phyloP scores from a whole-genome alignment of 2,797 vertebrate genomes.

The Thripadectes ignobilis region DNA sequence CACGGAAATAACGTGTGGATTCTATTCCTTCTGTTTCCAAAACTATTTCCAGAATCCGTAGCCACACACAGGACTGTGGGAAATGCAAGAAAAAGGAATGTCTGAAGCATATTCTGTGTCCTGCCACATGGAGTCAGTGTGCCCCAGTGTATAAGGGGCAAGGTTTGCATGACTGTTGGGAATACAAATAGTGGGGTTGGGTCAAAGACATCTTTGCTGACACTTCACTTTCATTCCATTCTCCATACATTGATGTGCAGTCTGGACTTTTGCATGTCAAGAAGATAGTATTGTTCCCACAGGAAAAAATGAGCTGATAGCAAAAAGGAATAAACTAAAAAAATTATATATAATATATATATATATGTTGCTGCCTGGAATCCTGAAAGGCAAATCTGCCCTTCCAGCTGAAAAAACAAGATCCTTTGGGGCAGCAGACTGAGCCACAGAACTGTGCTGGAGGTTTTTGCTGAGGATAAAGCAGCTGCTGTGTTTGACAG shows the following conservation, averaged over 20 bases:
- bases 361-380: background rate
- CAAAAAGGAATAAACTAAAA: background rate
- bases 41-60: background rate
- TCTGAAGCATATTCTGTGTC: background rate
- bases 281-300: background rate
- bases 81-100: background rate
- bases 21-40: background rate
- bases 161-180: background rate
- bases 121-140: slow-evolving; percentile 58
- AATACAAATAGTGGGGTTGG: background rate
- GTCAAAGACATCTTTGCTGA: background rate
- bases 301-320: background rate
- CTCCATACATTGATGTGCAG: background rate
- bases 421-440: background rate
- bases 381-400: background rate
- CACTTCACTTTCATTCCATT: background rate
- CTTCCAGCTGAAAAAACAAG: background rate
- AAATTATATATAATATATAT: background rate
- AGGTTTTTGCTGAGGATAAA: background rate
- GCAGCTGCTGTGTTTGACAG: slow-evolving; percentile 25
- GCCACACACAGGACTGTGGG: background rate
- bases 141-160: background rate
- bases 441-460: background rate
- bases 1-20: background rate
- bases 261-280: slow-evolving; percentile 9